Evolutionary conservation across 2,888 invertebrate species (phyloP), one percentile per base, ranked within the genome.

Genomic region (Eurois occulta): DNA sequence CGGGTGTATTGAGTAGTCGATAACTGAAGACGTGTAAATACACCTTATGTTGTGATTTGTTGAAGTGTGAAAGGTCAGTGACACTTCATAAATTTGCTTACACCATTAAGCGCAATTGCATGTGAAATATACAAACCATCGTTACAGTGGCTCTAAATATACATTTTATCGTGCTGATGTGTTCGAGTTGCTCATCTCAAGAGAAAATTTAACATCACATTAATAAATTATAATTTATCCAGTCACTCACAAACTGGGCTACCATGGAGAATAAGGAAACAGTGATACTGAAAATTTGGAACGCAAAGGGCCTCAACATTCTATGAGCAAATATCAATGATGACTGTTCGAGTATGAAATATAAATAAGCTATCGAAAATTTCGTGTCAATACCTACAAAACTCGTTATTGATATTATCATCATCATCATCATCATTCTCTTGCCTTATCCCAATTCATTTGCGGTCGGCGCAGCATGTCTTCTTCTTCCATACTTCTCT

Each of bases 71-170:
- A 55, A 5, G 80, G 68, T 80, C 80, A 80, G 13, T 48, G 72
- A 80, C 71, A 72, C 28, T 58, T 32, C 11, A 35, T 67, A 46
- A 46, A 32, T 72, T 75, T 78, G 83, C 48, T 77, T 68, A 73
- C 35, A 73, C 13, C 11, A 67, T 62, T 46, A 62, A 77, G 71
- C 64, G 48, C 32, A 46, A 76, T 81, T 68, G 72, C 67, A 65
- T 83, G 78, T 83, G 78, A 83, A 83, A 83, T 64, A 71, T 83
- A 81, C 77, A 83, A 80, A 64, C 70, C 62, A 32, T 75, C 28
- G n/a, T 35, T 86, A 18, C 10, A 48, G 1, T 46, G 64, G 13
- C 21, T 68, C 60, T 74, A 74, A 86, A 83, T 86, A 83, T 72
- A 86, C 73, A 38, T 35, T 83, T 83, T 77, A 83, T 71, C 62